Evolutionary conservation across 2,797 vertebrate species (phyloP).

Genomic region (Mastacembelus armatus): DNA sequence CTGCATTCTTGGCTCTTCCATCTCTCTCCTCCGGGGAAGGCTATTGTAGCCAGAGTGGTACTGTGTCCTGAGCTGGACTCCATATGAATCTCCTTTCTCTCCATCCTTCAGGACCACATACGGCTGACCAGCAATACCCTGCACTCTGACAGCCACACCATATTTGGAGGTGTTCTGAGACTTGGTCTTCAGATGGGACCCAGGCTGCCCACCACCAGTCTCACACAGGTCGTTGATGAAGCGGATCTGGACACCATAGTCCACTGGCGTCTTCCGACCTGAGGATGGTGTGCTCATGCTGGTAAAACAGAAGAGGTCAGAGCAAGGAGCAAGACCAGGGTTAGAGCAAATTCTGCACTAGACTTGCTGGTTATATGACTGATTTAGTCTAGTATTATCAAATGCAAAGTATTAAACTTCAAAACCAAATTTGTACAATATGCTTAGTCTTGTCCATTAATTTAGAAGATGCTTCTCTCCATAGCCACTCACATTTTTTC

Average conservation of each 20-base stretch:
- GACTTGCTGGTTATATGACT: background rate
- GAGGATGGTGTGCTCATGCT: slow-evolving; percentile 81
- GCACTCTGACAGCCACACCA: slow-evolving; percentile 92
- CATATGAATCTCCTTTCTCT: slow-evolving; percentile 90
- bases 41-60: slow-evolving; percentile 74
- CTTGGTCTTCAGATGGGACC: slow-evolving; percentile 53
- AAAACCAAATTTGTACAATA: too few relatives aligned
- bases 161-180: slow-evolving; percentile 78
- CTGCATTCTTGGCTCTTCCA: slow-evolving; percentile 52
- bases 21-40: slow-evolving; percentile 79
- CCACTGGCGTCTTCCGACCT: slow-evolving; percentile 85
- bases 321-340: background rate
- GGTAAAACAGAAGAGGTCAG: slow-evolving; percentile 21
- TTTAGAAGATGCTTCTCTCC: background rate
- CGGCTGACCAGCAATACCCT: slow-evolving; percentile 94
- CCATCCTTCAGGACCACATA: slow-evolving; percentile 94
- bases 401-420: background rate
- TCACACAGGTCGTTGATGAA: slow-evolving; percentile 89
- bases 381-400: background rate
- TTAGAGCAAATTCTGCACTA: background rate
- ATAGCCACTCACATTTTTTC: background rate
- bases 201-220: slow-evolving; percentile 75
- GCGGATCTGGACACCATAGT: slow-evolving; percentile 94
- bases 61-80: slow-evolving; percentile 88
- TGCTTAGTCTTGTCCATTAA: background rate